Percentiles rank a stretch among this genome's conserved stretches.
These are phyloP conservation scores for Bellardia pandia DNA, from an alignment of 2,888 invertebrate genomes.

Conservation along the genomic window DNA sequence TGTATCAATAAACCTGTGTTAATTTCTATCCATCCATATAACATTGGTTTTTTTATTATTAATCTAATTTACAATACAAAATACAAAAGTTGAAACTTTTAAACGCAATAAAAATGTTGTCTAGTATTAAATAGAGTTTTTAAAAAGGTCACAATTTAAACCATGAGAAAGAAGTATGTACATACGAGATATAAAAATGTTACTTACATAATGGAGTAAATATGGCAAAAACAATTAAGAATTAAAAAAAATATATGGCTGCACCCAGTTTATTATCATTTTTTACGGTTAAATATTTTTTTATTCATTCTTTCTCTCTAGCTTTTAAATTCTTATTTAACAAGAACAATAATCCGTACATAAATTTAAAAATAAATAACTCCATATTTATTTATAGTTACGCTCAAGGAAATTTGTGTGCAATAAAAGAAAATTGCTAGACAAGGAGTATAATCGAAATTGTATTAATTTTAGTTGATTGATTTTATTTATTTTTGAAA, in stretches of 20 bases:
- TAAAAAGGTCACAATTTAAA: background rate
- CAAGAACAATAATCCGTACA: background rate
- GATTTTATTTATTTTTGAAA: slow-evolving; percentile 4
- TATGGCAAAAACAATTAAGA: background rate
- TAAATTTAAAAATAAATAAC: background rate
- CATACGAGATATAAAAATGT: background rate
- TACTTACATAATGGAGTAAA: background rate
- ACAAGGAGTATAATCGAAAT: background rate
- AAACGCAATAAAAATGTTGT: too few species aligned
- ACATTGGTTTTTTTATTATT: background rate
- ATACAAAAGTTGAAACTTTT: background rate
- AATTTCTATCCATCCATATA: too few species aligned
- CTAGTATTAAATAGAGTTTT: background rate
- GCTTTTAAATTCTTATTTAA: background rate
- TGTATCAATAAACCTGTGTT: too few species aligned
- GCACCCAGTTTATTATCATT: slow-evolving; percentile 32
- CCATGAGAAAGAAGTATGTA: background rate
- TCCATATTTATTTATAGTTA: background rate
- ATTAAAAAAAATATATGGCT: slow-evolving; percentile 1
- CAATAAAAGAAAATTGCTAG: slow-evolving; percentile 2
- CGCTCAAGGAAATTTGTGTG: slow-evolving; percentile 12
- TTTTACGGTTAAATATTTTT: background rate
- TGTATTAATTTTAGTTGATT: slow-evolving; percentile 29
- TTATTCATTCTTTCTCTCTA: background rate
- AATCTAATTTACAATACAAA: background rate